Base-by-base conservation (phyloP, 2,888 invertebrate species). In the Melanotus villosus region DNA sequence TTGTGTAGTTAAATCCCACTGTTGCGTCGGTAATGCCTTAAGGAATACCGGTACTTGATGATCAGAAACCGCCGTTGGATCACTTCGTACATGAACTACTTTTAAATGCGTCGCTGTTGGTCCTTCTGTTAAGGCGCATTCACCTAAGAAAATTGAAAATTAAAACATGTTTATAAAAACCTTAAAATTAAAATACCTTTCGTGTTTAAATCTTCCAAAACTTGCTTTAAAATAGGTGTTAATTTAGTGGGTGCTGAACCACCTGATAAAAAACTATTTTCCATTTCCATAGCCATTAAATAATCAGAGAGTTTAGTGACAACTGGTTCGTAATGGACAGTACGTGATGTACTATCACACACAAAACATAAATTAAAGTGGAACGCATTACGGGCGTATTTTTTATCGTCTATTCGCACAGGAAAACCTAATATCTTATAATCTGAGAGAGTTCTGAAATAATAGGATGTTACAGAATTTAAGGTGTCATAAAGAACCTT, bases 291-390 rank as follows among this genome's bases (percentile, higher is more conserved):
- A 77, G 93, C 92, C 76, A 91, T 92, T 90, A 98, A 86, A 85
- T 97, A 98, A 81, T 96, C 95, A 0, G 97, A 94, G 57, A 98
- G 89, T 83, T 98, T 98, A 80, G 94, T 96, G 0, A 98, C 95
- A 6, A 98, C 94, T 0, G 96, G 92, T 81, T 98, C 98, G 84
- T 97, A 98, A 79, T 96, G 96, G 1, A 95, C 93, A 0, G 97
- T 96, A 65, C 95, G 89, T 0, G 96, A 93, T 87, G 92, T 91
- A 58, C 94, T 92, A 81, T 96, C 95, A 80, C 96, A 97, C 0
- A 98, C 96, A 82, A 98, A 96, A 84, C 97, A 97, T 26, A 97
- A 85, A 85, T 98, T 98, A 86, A 98, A 98, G 71, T 97, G 92
- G 79, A 96, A 94, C n/a, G 95, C 95, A 85, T 98, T 98, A 60